These are phyloP conservation scores for Anguilla obscura DNA, from an alignment of 2,797 vertebrate genomes.

Conservation along the genomic window DNA sequence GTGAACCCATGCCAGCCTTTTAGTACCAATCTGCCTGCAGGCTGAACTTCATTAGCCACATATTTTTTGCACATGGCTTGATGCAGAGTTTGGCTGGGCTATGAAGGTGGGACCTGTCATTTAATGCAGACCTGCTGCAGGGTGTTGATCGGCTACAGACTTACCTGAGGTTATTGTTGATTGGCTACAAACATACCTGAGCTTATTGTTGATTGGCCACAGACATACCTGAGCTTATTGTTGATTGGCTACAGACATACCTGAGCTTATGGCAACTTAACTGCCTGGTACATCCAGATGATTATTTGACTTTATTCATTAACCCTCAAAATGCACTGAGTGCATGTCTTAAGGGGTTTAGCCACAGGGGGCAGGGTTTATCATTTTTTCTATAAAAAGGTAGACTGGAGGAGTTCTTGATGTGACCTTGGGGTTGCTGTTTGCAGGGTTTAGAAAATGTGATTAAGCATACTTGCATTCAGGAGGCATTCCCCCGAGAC, in stretches of 20 bases:
- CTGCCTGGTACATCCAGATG: not conserved
- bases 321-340: not conserved
- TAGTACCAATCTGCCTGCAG: not conserved
- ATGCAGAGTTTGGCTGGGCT: not conserved
- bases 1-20: not conserved
- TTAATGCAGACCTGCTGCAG: not conserved
- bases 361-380: not conserved
- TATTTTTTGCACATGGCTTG: not conserved
- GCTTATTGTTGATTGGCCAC: not conserved
- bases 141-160: not conserved
- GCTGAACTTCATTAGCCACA: not conserved
- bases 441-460: conserved; percentile 41
- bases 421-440: conserved; percentile 35
- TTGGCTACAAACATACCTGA: not conserved
- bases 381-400: conserved; percentile 22
- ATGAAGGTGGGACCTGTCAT: not conserved
- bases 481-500: conserved; percentile 45
- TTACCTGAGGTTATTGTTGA: not conserved
- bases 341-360: not conserved
- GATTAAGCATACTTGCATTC: conserved; percentile 60
- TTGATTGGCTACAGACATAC: not conserved
- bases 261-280: not conserved
- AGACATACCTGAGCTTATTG: not conserved
- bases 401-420: conserved; percentile 7
- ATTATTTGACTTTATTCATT: not conserved